Evolutionary conservation across 2,888 invertebrate genomes (phyloP).

Genomic region (Orthosia gracilis): DNA sequence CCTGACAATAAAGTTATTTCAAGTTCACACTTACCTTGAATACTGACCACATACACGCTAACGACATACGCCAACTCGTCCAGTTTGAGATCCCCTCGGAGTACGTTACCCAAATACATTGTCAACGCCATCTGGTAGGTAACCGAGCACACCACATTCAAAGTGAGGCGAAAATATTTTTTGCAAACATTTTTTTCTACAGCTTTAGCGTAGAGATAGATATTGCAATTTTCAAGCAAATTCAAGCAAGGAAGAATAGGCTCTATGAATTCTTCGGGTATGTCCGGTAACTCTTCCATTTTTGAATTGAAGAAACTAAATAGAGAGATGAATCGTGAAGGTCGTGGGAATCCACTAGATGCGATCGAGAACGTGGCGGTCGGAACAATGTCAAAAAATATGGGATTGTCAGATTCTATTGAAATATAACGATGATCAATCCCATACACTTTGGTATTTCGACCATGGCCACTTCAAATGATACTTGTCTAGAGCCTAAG

Average conservation of each 20-base stretch:
- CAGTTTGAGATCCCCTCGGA: conserved; percentile 56
- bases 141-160: conserved; percentile 53
- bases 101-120: conserved; percentile 56
- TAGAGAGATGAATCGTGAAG: not conserved
- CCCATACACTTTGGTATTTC: too few relatives aligned
- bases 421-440: too few relatives aligned
- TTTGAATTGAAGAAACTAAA: not conserved
- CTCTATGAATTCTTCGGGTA: conserved; percentile 63
- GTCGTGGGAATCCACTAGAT: not conserved
- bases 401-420: too few relatives aligned
- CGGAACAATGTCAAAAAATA: too few relatives aligned
- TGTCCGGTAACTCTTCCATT: conserved; percentile 54
- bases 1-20: not conserved
- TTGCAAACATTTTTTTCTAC: conserved; percentile 31
- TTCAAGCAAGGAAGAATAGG: conserved; percentile 60
- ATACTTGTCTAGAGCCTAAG: too few relatives aligned
- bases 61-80: conserved; percentile 65
- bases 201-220: conserved; percentile 59
- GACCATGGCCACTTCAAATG: too few relatives aligned
- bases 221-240: conserved; percentile 59
- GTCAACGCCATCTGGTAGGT: conserved; percentile 51
- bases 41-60: conserved; percentile 64
- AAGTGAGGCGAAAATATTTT: conserved; percentile 46
- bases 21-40: conserved; percentile 65
- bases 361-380: not conserved